Conservation (phyloP, 2,888 invertebrate genomes). For the Microctonus brassicae region DNA sequence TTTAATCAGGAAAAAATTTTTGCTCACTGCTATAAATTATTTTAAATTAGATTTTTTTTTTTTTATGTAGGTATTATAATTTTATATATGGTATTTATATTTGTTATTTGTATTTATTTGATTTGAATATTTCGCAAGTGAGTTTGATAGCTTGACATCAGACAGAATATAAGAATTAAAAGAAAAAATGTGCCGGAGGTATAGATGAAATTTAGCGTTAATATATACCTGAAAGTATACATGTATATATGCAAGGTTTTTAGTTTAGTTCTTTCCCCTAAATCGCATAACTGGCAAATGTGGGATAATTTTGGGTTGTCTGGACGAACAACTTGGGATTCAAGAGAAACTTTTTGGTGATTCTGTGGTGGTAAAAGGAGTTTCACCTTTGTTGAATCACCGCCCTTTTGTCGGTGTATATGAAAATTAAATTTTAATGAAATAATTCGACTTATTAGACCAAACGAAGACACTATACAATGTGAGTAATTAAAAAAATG, state of each 20-base stretch:
- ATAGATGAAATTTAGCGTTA: no score
- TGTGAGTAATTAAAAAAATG: background rate
- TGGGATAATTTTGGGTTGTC: background rate
- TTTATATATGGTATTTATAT: no score
- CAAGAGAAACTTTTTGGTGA: background rate
- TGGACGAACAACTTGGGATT: background rate
- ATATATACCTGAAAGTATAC: no score
- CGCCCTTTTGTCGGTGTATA: constrained; percentile 19
- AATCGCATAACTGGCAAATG: background rate
- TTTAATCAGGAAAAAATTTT: no score
- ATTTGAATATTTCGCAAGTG: no score
- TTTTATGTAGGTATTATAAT: no score
- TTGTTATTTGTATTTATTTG: no score
- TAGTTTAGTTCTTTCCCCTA: background rate
- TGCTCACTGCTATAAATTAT: no score
- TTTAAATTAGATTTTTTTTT: no score
- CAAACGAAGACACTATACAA: constrained; percentile 11
- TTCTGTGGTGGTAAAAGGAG: background rate
- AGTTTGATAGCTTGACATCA: no score
- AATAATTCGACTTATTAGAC: constrained; percentile 22
- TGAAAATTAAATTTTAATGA: constrained; percentile 28
- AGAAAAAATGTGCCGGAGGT: no score
- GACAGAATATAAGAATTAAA: no score
- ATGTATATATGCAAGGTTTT: background rate
- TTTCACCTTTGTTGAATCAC: constrained; percentile 2